Conservation (phyloP, 2,888 invertebrate species). For the Calliphora vomitoria region DNA sequence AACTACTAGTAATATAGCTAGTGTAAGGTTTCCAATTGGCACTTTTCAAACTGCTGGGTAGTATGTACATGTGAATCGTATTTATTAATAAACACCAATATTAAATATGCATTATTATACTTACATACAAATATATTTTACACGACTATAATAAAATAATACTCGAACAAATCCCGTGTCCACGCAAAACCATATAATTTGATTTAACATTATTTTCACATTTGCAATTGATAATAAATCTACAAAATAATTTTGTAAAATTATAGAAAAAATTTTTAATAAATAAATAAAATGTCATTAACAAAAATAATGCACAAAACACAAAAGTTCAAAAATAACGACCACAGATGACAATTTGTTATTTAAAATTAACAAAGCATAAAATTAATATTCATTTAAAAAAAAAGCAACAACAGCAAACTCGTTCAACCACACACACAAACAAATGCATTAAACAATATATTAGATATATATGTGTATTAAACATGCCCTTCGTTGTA, state of each 20-base stretch:
- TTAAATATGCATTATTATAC: constrained; percentile 2
- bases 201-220: constrained; percentile 56
- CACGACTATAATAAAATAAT: not conserved
- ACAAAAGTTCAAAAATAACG: constrained; percentile 58
- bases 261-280: constrained; percentile 37
- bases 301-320: constrained; percentile 55
- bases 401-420: not conserved
- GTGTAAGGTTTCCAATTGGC: no score
- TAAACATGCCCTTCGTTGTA: no score
- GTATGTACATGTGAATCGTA: no score
- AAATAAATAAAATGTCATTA: constrained; percentile 66
- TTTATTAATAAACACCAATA: not conserved
- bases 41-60: no score
- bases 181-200: constrained; percentile 51
- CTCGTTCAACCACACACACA: not conserved
- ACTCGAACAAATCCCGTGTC: not conserved
- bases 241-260: not conserved
- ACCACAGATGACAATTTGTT: constrained; percentile 68
- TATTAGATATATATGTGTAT: no score
- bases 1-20: no score
- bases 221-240: constrained; percentile 50
- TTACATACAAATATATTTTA: no score
- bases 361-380: constrained; percentile 72
- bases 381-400: constrained; percentile 66
- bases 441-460: not conserved